Evolutionary conservation across 2,113 vertebrate genomes (phyloP).

Genomic region (Boleophthalmus pectinirostris): DNA sequence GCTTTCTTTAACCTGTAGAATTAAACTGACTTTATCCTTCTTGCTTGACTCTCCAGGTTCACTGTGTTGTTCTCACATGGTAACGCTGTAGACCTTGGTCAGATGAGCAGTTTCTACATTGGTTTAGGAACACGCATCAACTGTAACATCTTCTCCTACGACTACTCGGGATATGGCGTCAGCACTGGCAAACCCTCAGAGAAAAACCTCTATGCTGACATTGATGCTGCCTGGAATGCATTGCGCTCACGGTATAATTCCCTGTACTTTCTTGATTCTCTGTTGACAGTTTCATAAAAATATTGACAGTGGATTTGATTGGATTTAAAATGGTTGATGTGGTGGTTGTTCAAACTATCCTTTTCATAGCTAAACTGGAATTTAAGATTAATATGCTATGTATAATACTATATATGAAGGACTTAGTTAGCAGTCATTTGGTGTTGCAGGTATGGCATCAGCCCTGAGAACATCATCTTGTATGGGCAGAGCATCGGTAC

Average conservation of each 20-base stretch:
- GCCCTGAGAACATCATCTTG: constrained; percentile 95
- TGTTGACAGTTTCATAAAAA: background rate
- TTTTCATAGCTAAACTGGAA: too few species aligned
- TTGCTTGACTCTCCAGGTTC: constrained; percentile 78
- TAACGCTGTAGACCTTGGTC: constrained; percentile 95
- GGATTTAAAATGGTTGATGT: too few species aligned
- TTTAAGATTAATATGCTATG: too few species aligned
- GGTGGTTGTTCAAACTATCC: constrained; percentile 1
- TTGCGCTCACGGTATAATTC: constrained; percentile 86
- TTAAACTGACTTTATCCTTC: background rate
- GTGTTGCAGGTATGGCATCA: constrained; percentile 88
- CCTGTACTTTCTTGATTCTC: background rate
- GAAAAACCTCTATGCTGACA: constrained; percentile 95
- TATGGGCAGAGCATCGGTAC: constrained; percentile 98
- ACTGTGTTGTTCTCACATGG: constrained; percentile 96
- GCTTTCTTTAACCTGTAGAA: background rate
- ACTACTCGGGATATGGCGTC: constrained; percentile 95
- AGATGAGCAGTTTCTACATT: constrained; percentile 99
- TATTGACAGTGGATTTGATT: background rate
- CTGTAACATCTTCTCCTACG: constrained; percentile 99
- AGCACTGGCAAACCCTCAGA: constrained; percentile 94
- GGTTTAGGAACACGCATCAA: constrained; percentile 95
- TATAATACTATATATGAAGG: background rate
- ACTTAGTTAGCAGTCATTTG: background rate
- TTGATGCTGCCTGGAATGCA: constrained; percentile 96